Evolutionary conservation across 2,888 invertebrate species (phyloP).

Genomic region (Morpho achilles): DNA sequence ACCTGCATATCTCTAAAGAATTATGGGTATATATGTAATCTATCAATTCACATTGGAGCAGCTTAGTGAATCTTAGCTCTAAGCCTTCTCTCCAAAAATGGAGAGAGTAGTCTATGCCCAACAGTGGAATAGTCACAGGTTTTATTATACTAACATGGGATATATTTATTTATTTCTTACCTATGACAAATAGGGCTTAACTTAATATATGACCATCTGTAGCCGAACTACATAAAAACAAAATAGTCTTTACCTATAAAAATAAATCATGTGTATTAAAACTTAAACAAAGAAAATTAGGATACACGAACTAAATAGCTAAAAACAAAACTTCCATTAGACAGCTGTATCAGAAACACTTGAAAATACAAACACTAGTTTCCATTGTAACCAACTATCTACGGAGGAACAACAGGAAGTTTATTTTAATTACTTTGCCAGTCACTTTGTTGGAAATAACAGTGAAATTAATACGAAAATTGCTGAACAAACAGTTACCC

Average conservation of each 20-base stretch:
- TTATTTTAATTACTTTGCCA: slow-evolving; percentile 39
- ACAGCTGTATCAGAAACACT: slow-evolving; percentile 17
- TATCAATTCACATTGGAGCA: too few relatives aligned
- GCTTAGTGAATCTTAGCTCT: too few relatives aligned
- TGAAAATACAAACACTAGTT: slow-evolving; percentile 16
- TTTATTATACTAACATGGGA: too few relatives aligned
- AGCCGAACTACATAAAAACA: too few relatives aligned
- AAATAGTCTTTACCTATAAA: not conserved
- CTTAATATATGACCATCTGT: too few relatives aligned
- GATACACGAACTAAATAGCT: slow-evolving; percentile 1
- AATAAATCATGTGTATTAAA: slow-evolving; percentile 1
- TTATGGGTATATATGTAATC: too few relatives aligned
- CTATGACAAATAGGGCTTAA: too few relatives aligned
- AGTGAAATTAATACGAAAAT: slow-evolving; percentile 31
- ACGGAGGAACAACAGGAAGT: slow-evolving; percentile 28
- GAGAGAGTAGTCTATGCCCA: too few relatives aligned
- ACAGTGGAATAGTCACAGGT: too few relatives aligned
- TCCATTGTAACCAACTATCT: slow-evolving; percentile 21
- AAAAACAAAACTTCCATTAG: slow-evolving; percentile 17
- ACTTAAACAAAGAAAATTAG: slow-evolving; percentile 10
- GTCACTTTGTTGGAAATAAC: slow-evolving; percentile 26
- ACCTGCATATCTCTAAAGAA: too few relatives aligned
- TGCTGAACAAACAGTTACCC: slow-evolving; percentile 5
- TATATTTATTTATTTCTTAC: too few relatives aligned
- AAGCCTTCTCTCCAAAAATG: too few relatives aligned